phyloP scores from a whole-genome alignment of 64 coral and sea anemone species.

The Montipora capricornis region DNA sequence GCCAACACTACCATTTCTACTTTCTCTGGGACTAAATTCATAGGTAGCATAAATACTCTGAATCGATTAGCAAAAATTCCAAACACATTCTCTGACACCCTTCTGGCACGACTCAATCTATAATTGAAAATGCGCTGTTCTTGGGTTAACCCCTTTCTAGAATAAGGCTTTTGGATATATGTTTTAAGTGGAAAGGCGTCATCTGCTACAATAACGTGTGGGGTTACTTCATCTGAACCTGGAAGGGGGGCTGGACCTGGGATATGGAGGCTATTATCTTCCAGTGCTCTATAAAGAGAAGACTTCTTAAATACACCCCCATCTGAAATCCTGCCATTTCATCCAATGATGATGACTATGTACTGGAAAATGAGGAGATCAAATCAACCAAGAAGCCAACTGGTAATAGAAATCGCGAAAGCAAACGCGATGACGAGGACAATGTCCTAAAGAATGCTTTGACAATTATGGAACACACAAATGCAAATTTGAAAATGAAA shows the following conservation, averaged over 20 bases:
- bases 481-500: neutral
- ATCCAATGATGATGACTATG: neutral
- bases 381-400: neutral
- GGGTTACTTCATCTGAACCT: neutral
- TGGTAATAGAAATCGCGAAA: neutral
- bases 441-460: neutral
- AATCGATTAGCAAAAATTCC: neutral
- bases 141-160: constrained; percentile 17
- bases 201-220: constrained; percentile 25
- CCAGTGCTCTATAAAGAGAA: neutral
- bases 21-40: neutral
- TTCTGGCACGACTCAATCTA: neutral
- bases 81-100: neutral
- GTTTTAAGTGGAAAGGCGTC: constrained; percentile 40
- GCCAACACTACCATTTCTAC: neutral
- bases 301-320: constrained; percentile 6
- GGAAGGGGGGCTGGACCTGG: neutral
- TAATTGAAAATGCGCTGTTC: constrained; percentile 53
- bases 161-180: constrained; percentile 40
- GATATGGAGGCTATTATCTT: neutral
- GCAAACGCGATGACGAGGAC: neutral
- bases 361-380: neutral
- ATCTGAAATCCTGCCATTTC: constrained; percentile 27
- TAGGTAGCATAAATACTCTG: neutral
- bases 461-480: neutral